Evolutionary conservation across 2,797 vertebrate species (phyloP).

Genomic region (Protosalanx chinensis): DNA sequence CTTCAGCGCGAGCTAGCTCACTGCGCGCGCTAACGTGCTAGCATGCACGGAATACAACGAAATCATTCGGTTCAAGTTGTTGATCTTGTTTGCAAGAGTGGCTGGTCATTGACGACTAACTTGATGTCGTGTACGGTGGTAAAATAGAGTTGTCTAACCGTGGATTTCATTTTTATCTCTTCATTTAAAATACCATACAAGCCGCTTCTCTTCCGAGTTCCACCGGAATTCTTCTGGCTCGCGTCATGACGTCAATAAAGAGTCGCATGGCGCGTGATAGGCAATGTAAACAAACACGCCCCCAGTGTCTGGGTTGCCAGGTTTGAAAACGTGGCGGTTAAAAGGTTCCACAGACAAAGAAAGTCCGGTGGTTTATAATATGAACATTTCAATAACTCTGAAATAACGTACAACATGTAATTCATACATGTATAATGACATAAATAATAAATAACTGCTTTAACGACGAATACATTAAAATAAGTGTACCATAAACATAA

Average conservation of each 20-base stretch:
- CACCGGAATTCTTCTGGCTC: conserved; percentile 27
- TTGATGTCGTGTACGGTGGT: not conserved
- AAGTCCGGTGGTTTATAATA: not conserved
- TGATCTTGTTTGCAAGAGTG: not conserved
- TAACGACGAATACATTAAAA: too few relatives aligned
- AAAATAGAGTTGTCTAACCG: conserved; percentile 24
- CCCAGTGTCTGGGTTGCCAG: conserved; percentile 22
- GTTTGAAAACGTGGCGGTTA: not conserved
- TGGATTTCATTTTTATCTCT: conserved; percentile 23
- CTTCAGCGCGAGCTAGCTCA: not conserved
- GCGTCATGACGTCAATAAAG: conserved; percentile 37
- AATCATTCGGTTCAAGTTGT: not conserved
- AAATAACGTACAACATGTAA: not conserved
- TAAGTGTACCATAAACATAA: too few relatives aligned
- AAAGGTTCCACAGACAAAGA: not conserved
- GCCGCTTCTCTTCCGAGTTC: conserved; percentile 42
- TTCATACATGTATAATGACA: not conserved
- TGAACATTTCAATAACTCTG: not conserved
- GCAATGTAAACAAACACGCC: conserved; percentile 54
- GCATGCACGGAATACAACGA: not conserved
- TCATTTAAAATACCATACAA: conserved; percentile 20
- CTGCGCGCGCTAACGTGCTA: conserved; percentile 4
- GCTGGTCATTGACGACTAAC: not conserved
- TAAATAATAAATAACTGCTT: not conserved
- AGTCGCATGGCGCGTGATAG: conserved; percentile 39